phyloP scores from a whole-genome alignment of 2,888 invertebrate genomes.

The Drymonia ruficornis region DNA sequence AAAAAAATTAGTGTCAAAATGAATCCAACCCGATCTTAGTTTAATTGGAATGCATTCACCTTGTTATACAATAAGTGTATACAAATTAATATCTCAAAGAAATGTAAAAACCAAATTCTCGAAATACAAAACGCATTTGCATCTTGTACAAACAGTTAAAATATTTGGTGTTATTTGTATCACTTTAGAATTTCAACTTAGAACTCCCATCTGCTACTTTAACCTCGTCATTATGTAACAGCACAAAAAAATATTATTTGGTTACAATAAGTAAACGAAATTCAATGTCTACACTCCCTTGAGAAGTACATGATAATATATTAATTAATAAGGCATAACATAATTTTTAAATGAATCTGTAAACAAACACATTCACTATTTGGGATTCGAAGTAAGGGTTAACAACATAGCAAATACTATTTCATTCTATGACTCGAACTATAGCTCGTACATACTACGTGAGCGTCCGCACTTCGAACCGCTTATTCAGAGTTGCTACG shows the following conservation, averaged over 20 bases:
- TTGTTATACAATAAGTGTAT: conserved; percentile 47
- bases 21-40: conserved; percentile 53
- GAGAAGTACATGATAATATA: conserved; percentile 54
- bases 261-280: conserved; percentile 40
- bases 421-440: conserved; percentile 52
- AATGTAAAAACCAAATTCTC: conserved; percentile 58
- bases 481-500: background rate
- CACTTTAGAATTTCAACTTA: conserved; percentile 38
- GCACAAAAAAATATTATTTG: conserved; percentile 29
- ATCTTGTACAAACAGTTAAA: conserved; percentile 17
- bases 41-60: conserved; percentile 56
- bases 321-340: conserved; percentile 46
- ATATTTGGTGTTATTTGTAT: conserved; percentile 36
- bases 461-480: background rate
- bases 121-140: conserved; percentile 23
- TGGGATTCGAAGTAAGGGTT: conserved; percentile 44
- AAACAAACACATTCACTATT: conserved; percentile 52
- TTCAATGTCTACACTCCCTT: conserved; percentile 65
- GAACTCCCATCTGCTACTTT: conserved; percentile 25
- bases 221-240: conserved; percentile 21
- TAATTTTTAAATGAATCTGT: conserved; percentile 46
- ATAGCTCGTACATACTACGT: conserved; percentile 13
- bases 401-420: conserved; percentile 60
- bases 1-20: conserved; percentile 60
- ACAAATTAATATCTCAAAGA: conserved; percentile 58